These are phyloP conservation scores for Pipistrellus kuhlii DNA, from an alignment of 2,797 vertebrate species.

Conservation along the genomic window DNA sequence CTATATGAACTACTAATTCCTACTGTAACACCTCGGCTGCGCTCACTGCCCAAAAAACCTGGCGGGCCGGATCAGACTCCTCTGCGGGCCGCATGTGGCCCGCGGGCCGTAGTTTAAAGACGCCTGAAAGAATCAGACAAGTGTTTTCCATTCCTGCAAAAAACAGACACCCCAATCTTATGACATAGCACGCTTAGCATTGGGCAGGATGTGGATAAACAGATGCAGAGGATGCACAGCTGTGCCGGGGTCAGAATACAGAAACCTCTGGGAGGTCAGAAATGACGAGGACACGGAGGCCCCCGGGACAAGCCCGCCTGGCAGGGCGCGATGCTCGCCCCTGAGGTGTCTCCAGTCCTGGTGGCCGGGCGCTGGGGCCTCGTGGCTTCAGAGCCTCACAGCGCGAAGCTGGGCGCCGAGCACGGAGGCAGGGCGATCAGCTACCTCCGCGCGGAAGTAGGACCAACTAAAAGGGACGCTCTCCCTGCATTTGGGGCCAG, in stretches of 20 bases:
- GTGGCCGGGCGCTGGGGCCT: not conserved
- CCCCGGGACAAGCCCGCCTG: not conserved
- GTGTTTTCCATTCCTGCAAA: not conserved
- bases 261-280: not conserved
- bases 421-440: rapidly evolving
- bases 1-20: no score
- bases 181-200: not conserved
- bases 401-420: not conserved
- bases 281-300: not conserved
- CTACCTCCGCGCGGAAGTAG: not conserved
- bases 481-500: not conserved
- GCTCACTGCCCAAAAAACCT: no score
- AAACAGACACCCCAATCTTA: not conserved
- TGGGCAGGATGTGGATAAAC: not conserved
- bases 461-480: not conserved
- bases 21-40: no score
- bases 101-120: no score
- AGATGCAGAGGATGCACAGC: not conserved
- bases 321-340: rapidly evolving
- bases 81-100: no score
- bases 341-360: not conserved
- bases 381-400: not conserved
- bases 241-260: not conserved
- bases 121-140: not conserved
- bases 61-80: no score